phyloP scores from a whole-genome alignment of 92 coral and sea anemone genomes.

The Blastomussa wellsi region DNA sequence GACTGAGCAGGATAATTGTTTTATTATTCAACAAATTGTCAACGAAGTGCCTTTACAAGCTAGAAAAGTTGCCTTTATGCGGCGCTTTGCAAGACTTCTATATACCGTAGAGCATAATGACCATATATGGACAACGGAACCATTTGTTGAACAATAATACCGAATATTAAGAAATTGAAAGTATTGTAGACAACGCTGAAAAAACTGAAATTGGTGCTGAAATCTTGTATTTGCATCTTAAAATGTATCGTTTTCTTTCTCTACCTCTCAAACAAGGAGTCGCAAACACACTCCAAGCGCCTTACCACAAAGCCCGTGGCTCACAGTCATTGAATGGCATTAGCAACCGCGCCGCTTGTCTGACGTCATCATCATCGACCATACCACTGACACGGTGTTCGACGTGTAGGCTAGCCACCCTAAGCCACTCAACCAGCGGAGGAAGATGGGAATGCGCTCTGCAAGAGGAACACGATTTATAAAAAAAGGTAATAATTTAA shows the following conservation, averaged over 20 bases:
- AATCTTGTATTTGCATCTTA: background rate
- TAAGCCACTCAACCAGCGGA: constrained; percentile 84
- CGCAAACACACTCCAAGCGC: background rate
- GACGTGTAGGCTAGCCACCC: constrained; percentile 66
- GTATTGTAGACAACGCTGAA: background rate
- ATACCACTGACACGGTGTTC: constrained; percentile 75
- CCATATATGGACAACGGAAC: too few species aligned
- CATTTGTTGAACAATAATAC: too few species aligned
- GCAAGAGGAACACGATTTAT: background rate
- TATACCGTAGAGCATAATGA: too few species aligned
- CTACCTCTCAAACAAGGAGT: background rate
- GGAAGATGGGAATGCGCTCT: constrained; percentile 83
- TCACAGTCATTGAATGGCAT: constrained; percentile 80
- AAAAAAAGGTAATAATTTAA: background rate
- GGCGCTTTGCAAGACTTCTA: too few species aligned
- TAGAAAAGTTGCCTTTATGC: too few species aligned
- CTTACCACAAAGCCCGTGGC: constrained; percentile 68
- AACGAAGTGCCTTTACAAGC: too few species aligned
- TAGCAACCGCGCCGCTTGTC: constrained; percentile 85
- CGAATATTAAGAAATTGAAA: too few species aligned
- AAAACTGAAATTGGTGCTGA: background rate
- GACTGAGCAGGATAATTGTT: too few species aligned
- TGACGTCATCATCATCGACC: constrained; percentile 88
- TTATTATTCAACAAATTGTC: too few species aligned
- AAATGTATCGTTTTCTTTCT: background rate